Percentiles rank a stretch among this genome's conserved stretches.
These are phyloP conservation scores for Ptychadena robeensis DNA, from an alignment of 2,797 vertebrate genomes.

Conservation along the genomic window DNA sequence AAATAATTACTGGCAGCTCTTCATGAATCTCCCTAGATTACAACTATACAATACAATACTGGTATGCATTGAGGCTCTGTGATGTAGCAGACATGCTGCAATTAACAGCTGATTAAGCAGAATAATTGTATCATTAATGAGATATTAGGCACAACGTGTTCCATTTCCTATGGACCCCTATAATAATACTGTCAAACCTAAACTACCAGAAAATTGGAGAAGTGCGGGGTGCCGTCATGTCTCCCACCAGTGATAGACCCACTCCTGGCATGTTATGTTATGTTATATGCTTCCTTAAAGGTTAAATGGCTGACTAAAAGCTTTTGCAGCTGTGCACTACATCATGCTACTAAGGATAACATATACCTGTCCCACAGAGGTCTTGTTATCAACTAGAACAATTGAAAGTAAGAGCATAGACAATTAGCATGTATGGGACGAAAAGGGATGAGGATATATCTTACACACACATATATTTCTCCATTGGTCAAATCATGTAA, in stretches of 20 bases:
- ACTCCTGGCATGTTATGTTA: too few relatives aligned
- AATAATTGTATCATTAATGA: slow-evolving; percentile 26
- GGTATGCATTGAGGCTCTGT: background rate
- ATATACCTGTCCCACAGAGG: too few relatives aligned
- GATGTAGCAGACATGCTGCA: background rate
- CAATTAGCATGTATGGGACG: too few relatives aligned
- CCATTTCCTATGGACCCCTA: background rate
- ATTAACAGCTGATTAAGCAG: slow-evolving; percentile 30
- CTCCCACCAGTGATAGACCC: background rate
- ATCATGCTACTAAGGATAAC: too few relatives aligned
- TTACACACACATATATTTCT: too few relatives aligned
- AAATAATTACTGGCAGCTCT: slow-evolving; percentile 24
- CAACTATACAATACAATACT: slow-evolving; percentile 10
- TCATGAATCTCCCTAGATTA: background rate
- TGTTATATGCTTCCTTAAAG: too few relatives aligned
- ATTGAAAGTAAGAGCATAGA: too few relatives aligned
- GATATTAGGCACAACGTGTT: slow-evolving; percentile 16
- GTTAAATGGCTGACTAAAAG: too few relatives aligned
- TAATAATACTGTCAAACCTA: slow-evolving; percentile 15
- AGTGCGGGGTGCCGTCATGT: background rate
- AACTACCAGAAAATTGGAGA: background rate
- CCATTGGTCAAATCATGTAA: too few relatives aligned
- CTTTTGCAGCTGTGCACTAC: too few relatives aligned
- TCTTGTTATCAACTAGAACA: too few relatives aligned
- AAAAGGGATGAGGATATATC: too few relatives aligned